Conservation (phyloP, 1,140 invertebrate genomes). For the Brachionus rubens region DNA sequence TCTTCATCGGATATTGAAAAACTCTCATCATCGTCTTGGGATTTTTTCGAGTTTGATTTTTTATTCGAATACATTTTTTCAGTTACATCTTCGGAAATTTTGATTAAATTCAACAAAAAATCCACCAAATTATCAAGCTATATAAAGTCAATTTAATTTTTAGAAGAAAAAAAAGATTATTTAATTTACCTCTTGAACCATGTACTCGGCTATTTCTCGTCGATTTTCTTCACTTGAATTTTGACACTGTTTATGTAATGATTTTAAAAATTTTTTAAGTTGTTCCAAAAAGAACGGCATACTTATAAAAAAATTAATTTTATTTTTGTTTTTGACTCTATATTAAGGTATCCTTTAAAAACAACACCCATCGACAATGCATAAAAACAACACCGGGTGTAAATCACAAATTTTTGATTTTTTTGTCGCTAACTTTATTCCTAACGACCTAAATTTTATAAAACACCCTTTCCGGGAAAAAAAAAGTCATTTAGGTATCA, state of each 20-base stretch:
- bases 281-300: constrained; percentile 14
- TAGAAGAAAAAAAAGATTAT: background rate
- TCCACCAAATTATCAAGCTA: constrained; percentile 25
- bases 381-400: too few species aligned
- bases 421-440: too few species aligned
- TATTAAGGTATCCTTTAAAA: too few species aligned
- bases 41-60: constrained; percentile 1
- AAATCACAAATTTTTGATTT: too few species aligned
- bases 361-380: too few species aligned
- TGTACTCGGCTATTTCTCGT: constrained; percentile 33
- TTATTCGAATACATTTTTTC: constrained; percentile 5
- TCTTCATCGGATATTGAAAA: too few species aligned
- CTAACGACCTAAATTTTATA: too few species aligned
- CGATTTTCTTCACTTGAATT: constrained; percentile 1
- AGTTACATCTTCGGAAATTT: background rate
- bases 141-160: background rate
- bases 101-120: background rate
- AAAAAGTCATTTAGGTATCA: too few species aligned
- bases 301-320: constrained; percentile 23
- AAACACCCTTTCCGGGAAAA: too few species aligned
- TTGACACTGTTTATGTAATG: background rate
- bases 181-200: background rate
- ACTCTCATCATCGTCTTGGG: background rate
- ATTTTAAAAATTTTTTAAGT: constrained; percentile 13
- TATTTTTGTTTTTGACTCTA: too few species aligned